Evolutionary conservation across 1,140 invertebrate genomes (phyloP), one percentile per base, ranked within the genome.

Genomic region (Ephestia elutella): DNA sequence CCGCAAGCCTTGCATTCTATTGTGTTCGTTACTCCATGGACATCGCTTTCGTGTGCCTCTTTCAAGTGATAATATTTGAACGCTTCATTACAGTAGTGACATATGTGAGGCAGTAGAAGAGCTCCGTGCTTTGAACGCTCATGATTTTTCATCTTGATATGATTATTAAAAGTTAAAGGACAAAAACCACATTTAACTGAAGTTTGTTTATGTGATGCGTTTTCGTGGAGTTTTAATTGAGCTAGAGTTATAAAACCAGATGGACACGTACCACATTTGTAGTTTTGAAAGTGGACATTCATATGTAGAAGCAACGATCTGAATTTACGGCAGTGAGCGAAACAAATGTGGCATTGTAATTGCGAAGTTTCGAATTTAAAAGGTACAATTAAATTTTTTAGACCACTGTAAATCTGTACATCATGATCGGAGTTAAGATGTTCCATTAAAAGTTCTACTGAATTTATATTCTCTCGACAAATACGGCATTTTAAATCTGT

Each of bases 301-400:
- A 68, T 68, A 49, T 68, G 66, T 18, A 35, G 48, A 28, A 50
- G 25, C 1, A 60, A 19, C 0, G 50, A n/a, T 60, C 56, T 60
- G 54, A 60, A 60, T 21, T 64, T 65, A 17, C 70, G 70, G 28
- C 73, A 80, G 10, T 63, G 56, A 8, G 78, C 71, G 7, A 49
- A 66, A 20, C 80, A 83, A 0, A 74, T 66, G 9, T 57, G 68
- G 54, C 80, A 83, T 9, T 51, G 61, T 2, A 80, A 61, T 0
- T 51, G 30, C 17, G 66, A 59, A 5, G 35, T 63, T 0, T 64
- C 56, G 49, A 83, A 80, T 60, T 77, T 74, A 25, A 81, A 80
- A 0, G 80, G 82, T 0, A 86, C 44, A 18, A 86, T 70, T 18
- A 75, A 70, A 21, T 63, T 75, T 18, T 75, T 76, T 0, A 81